Conservation (phyloP, 2,888 invertebrate species). For the Eupeodes luniger region DNA sequence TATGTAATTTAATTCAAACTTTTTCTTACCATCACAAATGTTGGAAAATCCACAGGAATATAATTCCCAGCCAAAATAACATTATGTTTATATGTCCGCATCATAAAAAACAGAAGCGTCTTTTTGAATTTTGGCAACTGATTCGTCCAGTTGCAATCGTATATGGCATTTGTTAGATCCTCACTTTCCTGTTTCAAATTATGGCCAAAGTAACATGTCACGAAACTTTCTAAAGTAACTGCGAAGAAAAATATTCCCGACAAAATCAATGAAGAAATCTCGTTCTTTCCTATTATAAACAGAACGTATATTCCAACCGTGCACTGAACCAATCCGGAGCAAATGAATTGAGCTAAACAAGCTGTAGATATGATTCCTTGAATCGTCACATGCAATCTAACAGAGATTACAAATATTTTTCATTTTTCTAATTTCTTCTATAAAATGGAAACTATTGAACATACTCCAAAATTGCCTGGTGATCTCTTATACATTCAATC, state of each 20-base stretch:
- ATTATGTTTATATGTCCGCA: constrained; percentile 85
- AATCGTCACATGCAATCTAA: constrained; percentile 84
- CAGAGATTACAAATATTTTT: constrained; percentile 32
- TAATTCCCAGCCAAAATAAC: constrained; percentile 86
- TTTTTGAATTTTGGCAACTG: constrained; percentile 84
- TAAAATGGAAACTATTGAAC: not conserved
- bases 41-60: constrained; percentile 85
- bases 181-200: constrained; percentile 85
- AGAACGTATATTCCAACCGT: constrained; percentile 84
- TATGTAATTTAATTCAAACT: not conserved
- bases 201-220: constrained; percentile 86
- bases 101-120: constrained; percentile 85
- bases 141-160: constrained; percentile 86
- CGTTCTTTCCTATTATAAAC: constrained; percentile 81
- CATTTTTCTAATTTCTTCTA: not conserved
- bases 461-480: constrained; percentile 79
- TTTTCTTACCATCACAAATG: constrained; percentile 84
- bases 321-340: constrained; percentile 83
- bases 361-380: constrained; percentile 85
- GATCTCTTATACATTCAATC: constrained; percentile 80
- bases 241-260: constrained; percentile 84
- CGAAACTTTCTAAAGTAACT: constrained; percentile 85
- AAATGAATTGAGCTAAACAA: constrained; percentile 86
- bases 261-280: constrained; percentile 79
- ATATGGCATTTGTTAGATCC: constrained; percentile 85